phyloP scores from a whole-genome alignment of 2,888 invertebrate species.

The Panopea generosa region DNA sequence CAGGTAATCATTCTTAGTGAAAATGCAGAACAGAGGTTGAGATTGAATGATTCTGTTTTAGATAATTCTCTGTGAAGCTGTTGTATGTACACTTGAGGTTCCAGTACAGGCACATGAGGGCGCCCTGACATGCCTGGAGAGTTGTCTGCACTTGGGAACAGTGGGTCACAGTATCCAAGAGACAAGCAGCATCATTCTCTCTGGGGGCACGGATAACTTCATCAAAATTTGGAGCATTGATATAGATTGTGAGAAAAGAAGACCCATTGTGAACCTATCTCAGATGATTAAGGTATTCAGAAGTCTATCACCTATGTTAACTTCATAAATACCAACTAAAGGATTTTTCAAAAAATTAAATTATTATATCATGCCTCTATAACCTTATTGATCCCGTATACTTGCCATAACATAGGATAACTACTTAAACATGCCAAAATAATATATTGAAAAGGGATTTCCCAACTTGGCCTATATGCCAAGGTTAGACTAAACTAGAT shows the following conservation, averaged over 20 bases:
- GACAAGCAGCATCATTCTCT: slow-evolving; percentile 58
- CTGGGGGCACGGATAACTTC: slow-evolving; percentile 70
- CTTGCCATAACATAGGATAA: too few relatives aligned
- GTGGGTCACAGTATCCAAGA: slow-evolving; percentile 29
- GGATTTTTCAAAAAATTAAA: too few relatives aligned
- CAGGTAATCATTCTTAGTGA: too few relatives aligned
- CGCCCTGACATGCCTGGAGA: slow-evolving; percentile 65
- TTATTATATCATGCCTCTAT: too few relatives aligned
- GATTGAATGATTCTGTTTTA: too few relatives aligned
- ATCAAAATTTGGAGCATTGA: slow-evolving; percentile 71
- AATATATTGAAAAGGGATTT: too few relatives aligned
- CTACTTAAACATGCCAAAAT: too few relatives aligned
- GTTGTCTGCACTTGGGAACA: slow-evolving; percentile 44
- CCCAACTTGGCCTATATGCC: too few relatives aligned
- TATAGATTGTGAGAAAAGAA: slow-evolving; percentile 25
- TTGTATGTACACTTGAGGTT: slow-evolving; percentile 48
- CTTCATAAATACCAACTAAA: neutral
- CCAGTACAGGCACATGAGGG: slow-evolving; percentile 74
- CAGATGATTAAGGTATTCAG: slow-evolving; percentile 62
- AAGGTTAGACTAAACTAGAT: too few relatives aligned
- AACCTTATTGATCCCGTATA: too few relatives aligned
- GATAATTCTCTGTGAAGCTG: slow-evolving; percentile 71
- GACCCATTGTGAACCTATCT: slow-evolving; percentile 45
- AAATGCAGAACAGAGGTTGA: too few relatives aligned
- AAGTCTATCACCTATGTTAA: too few relatives aligned